Base-by-base conservation (phyloP, 1,140 invertebrate species). In the Brachystomella parvula region DNA sequence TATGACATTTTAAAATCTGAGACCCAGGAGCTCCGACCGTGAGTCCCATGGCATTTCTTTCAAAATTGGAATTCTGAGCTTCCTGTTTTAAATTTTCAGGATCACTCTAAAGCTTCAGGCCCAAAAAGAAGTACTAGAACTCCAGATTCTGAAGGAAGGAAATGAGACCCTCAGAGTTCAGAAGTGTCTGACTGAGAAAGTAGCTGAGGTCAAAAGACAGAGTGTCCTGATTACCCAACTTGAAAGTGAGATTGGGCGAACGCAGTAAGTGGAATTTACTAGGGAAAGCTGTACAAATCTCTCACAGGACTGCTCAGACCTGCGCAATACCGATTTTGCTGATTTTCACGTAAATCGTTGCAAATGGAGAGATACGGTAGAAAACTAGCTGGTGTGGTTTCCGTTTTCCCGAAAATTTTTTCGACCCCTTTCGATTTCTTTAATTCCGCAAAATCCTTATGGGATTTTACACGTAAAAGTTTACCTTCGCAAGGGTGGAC, bases 401-500 rank as follows among this genome's bases (percentile, higher is more conserved):
- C n/a, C n/a, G n/a, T n/a, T n/a, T n/a, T n/a, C n/a, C n/a, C n/a
- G n/a, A n/a, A n/a, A n/a, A n/a, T n/a, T n/a, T n/a, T n/a, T n/a
- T n/a, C n/a, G n/a, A n/a, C n/a, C n/a, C n/a, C n/a, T n/a, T n/a
- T n/a, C n/a, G n/a, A n/a, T n/a, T n/a, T n/a, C n/a, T n/a, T n/a
- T n/a, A n/a, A n/a, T n/a, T n/a, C n/a, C n/a, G n/a, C n/a, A 21
- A 56, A 53, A 29, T 29, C 63, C 26, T 0, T 59, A 19, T 12
- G 39, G 12, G 67, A 65, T n/a, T 12, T 57, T 17, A 47, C 64
- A n/a, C 29, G 35, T 24, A 63, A 70, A 61, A 70, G 57, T 59
- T 19, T 56, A 12, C 68, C 66, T 9, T 70, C 64, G 68, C 68
- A 70, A 35, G 68, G 66, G 47, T 32, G 61, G 30, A 58, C 64